Evolutionary conservation across 2,797 vertebrate species (phyloP).

Genomic region (Pygocentrus nattereri): DNA sequence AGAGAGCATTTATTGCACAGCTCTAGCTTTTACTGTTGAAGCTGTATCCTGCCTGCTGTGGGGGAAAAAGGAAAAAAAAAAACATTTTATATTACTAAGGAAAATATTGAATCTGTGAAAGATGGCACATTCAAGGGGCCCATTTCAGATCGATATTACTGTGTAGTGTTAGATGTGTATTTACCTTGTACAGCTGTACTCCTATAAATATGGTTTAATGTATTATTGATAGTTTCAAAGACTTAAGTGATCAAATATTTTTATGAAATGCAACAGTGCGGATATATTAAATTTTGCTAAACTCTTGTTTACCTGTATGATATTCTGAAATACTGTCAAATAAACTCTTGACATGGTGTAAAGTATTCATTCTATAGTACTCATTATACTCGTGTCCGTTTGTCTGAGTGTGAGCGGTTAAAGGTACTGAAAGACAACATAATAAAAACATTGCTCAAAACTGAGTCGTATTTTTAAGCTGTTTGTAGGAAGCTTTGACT

Average conservation of each 20-base stretch:
- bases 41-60: constrained; percentile 89
- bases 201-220: constrained; percentile 99
- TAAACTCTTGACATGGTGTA: constrained; percentile 93
- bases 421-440: background rate
- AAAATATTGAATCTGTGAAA: constrained; percentile 84
- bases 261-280: constrained; percentile 99
- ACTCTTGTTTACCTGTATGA: constrained; percentile 99
- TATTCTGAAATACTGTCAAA: constrained; percentile 99
- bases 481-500: background rate
- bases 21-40: constrained; percentile 85
- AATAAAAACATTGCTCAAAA: constrained; percentile 39
- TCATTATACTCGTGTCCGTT: constrained; percentile 44
- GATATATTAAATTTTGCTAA: constrained; percentile 99
- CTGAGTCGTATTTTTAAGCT: constrained; percentile 12
- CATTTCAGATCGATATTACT: constrained; percentile 96
- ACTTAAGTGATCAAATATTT: constrained; percentile 99
- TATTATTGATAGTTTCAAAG: constrained; percentile 99
- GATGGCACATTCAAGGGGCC: constrained; percentile 90
- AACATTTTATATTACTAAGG: constrained; percentile 62
- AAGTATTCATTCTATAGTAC: constrained; percentile 66
- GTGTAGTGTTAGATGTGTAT: constrained; percentile 99
- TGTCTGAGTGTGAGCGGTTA: constrained; percentile 37
- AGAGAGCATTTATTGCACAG: constrained; percentile 83
- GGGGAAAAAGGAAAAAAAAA: constrained; percentile 67
- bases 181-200: constrained; percentile 99